Conservation (phyloP, 2,113 vertebrate genomes). For the Numida meleagris region DNA sequence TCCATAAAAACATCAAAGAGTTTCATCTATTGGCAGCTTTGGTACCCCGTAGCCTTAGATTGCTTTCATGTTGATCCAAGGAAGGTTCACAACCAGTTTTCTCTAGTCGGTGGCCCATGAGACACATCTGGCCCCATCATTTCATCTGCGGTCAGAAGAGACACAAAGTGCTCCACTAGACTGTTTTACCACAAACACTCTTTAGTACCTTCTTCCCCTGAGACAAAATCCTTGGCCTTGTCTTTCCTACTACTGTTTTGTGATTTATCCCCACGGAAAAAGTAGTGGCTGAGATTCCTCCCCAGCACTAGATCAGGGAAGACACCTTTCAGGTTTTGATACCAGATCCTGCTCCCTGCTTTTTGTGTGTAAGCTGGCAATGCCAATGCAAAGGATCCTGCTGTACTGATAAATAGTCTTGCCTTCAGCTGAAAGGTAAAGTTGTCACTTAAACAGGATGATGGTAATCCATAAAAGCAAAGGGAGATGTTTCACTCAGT, state of each 20-base stretch:
- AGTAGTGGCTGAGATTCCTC: background rate
- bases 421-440: background rate
- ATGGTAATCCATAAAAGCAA: background rate
- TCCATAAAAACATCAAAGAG: conserved; percentile 70
- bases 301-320: background rate
- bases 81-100: conserved; percentile 70
- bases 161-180: conserved; percentile 62
- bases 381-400: background rate
- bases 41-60: conserved; percentile 59
- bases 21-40: conserved; percentile 65
- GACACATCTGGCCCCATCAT: conserved; percentile 66
- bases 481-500: background rate
- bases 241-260: conserved; percentile 27
- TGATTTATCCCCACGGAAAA: conserved; percentile 10
- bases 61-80: conserved; percentile 79
- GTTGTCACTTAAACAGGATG: background rate
- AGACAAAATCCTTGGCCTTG: conserved; percentile 48
- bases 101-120: conserved; percentile 37
- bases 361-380: background rate
- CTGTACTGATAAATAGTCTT: background rate
- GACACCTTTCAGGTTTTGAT: background rate
- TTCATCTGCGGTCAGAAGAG: conserved; percentile 56
- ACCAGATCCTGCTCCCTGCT: background rate
- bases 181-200: conserved; percentile 67
- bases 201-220: conserved; percentile 55